Percentiles rank a stretch among this genome's conserved stretches.
Conservation (phyloP, 1,140 invertebrate genomes). For the Sycophaga agraensis region DNA sequence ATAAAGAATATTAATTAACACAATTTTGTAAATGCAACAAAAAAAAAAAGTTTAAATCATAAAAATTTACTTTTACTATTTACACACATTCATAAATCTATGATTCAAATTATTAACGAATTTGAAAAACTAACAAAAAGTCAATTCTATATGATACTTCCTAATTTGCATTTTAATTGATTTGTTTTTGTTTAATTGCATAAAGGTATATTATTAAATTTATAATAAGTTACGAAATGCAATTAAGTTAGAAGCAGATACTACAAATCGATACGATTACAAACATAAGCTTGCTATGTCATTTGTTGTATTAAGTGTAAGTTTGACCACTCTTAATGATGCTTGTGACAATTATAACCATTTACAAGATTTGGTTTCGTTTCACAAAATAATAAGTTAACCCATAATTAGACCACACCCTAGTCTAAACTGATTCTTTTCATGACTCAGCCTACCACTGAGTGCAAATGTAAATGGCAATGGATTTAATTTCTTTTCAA, state of each 20-base stretch:
- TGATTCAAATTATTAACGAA: too few relatives aligned
- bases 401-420: conserved; percentile 87
- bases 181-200: too few relatives aligned
- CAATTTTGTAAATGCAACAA: too few relatives aligned
- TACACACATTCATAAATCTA: too few relatives aligned
- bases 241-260: conserved; percentile 4
- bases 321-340: conserved; percentile 5
- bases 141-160: too few relatives aligned
- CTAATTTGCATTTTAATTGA: too few relatives aligned
- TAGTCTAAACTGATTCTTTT: conserved; percentile 83
- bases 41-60: too few relatives aligned
- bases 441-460: conserved; percentile 91
- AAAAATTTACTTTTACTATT: too few relatives aligned
- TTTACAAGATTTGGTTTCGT: conserved; percentile 2
- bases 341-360: not conserved
- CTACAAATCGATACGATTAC: not conserved
- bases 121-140: too few relatives aligned
- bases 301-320: conserved; percentile 12
- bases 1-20: too few relatives aligned
- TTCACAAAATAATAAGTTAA: conserved; percentile 52
- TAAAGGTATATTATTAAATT: too few relatives aligned
- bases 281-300: conserved; percentile 6
- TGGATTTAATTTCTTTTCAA: conserved; percentile 91
- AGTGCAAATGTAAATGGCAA: conserved; percentile 92
- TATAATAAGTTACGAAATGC: conserved; percentile 14